Conservation (phyloP, 2,888 invertebrate species). For the Drosophila sordidula region DNA sequence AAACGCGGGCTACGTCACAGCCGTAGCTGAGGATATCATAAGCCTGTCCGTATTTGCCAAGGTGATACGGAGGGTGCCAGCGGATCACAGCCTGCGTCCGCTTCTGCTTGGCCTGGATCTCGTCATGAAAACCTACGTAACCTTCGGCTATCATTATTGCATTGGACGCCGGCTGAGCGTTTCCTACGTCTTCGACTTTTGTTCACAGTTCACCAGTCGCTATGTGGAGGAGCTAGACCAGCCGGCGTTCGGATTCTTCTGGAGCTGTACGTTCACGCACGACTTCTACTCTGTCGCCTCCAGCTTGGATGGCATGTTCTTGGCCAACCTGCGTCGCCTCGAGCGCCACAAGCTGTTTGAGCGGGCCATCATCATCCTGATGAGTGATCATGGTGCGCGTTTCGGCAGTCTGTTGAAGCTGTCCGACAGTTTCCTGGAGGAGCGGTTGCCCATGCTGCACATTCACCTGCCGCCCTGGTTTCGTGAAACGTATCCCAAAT, state of each 20-base stretch:
- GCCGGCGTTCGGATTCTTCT: constrained; percentile 90
- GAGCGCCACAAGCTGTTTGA: constrained; percentile 84
- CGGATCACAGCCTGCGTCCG: constrained; percentile 91
- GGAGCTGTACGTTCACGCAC: constrained; percentile 90
- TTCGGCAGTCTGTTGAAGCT: constrained; percentile 85
- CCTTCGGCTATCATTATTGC: constrained; percentile 85
- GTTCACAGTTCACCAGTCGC: constrained; percentile 87
- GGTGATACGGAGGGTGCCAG: constrained; percentile 85
- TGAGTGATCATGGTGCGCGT: constrained; percentile 84
- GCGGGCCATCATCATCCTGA: background rate
- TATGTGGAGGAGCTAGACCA: constrained; percentile 85
- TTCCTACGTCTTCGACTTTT: constrained; percentile 88
- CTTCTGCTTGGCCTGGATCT: constrained; percentile 87
- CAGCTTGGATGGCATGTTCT: constrained; percentile 88
- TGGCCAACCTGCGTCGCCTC: constrained; percentile 86
- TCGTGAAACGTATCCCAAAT: constrained; percentile 85
- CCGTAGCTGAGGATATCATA: constrained; percentile 89
- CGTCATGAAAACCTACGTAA: constrained; percentile 51
- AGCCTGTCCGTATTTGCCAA: no score
- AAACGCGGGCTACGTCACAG: constrained; percentile 89
- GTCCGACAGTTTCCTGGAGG: constrained; percentile 57
- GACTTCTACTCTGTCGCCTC: constrained; percentile 88
- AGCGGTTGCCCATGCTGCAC: constrained; percentile 78
- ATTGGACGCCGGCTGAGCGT: constrained; percentile 87
- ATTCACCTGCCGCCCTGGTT: constrained; percentile 89